Evolutionary conservation across 2,888 invertebrate genomes (phyloP).

Genomic region (Corbicula japonica): DNA sequence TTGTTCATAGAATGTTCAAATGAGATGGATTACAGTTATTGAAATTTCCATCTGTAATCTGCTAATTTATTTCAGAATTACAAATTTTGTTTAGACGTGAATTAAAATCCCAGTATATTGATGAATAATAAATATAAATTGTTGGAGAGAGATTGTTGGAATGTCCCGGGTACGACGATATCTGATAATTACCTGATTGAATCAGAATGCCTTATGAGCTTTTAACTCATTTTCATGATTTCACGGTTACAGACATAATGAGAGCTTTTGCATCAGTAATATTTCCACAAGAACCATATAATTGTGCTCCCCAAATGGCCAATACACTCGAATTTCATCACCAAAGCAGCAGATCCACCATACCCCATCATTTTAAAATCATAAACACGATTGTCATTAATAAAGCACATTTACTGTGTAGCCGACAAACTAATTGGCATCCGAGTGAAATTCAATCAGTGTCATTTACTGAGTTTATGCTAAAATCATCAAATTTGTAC

Average conservation of each 20-base stretch:
- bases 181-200: not conserved
- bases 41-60: not conserved
- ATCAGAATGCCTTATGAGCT: no score
- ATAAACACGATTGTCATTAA: slow-evolving; percentile 41
- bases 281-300: slow-evolving; percentile 8
- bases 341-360: not conserved
- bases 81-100: no score
- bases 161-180: not conserved
- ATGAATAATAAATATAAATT: no score
- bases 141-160: no score
- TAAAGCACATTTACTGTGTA: slow-evolving; percentile 12
- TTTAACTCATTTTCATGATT: no score
- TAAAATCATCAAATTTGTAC: slow-evolving; percentile 54
- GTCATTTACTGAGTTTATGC: slow-evolving; percentile 57
- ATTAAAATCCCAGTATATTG: no score
- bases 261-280: not conserved
- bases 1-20: slow-evolving; percentile 16
- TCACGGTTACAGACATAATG: slow-evolving; percentile 6
- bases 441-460: slow-evolving; percentile 50
- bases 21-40: not conserved
- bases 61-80: slow-evolving; percentile 1
- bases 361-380: slow-evolving; percentile 42
- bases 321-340: slow-evolving; percentile 36
- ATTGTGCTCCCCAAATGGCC: slow-evolving; percentile 36
- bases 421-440: slow-evolving; percentile 43